phyloP scores from a whole-genome alignment of 2,888 invertebrate species.

The Microplitis deprimator region DNA sequence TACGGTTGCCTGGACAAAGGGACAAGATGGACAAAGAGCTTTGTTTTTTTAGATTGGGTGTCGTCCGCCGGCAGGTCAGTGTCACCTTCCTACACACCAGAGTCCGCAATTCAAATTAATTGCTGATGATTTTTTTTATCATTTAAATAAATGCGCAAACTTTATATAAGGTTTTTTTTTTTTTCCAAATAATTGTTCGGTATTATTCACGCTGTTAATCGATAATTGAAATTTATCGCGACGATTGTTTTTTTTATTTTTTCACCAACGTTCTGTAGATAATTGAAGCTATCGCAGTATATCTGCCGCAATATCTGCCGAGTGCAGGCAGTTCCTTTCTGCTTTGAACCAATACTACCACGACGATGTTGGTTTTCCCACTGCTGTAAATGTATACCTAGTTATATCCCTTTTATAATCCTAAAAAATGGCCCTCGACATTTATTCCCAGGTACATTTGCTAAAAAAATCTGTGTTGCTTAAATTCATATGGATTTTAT shows the following conservation, averaged over 20 bases:
- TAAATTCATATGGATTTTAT: neutral
- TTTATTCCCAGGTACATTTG: conserved; percentile 52
- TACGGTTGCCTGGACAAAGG: conserved; percentile 45
- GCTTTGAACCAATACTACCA: conserved; percentile 8
- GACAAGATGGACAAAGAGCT: conserved; percentile 51
- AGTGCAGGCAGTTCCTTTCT: conserved; percentile 38
- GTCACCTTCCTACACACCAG: neutral
- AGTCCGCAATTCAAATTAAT: neutral
- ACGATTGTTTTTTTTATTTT: neutral
- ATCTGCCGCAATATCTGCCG: conserved; percentile 32
- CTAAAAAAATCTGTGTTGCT: neutral
- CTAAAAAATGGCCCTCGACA: conserved; percentile 57
- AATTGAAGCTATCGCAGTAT: conserved; percentile 8
- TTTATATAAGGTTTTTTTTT: neutral
- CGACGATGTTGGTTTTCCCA: conserved; percentile 37
- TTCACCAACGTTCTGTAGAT: neutral
- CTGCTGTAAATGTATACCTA: neutral
- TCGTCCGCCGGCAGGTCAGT: neutral
- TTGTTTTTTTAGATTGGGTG: conserved; percentile 49
- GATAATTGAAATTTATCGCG: neutral
- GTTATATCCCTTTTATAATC: conserved; percentile 53
- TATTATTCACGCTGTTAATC: neutral
- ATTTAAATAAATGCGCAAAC: too few species aligned
- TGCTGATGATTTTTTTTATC: neutral
- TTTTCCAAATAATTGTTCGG: neutral